Base-by-base conservation (phyloP, 2,113 vertebrate species). In the Xiphophorus maculatus region DNA sequence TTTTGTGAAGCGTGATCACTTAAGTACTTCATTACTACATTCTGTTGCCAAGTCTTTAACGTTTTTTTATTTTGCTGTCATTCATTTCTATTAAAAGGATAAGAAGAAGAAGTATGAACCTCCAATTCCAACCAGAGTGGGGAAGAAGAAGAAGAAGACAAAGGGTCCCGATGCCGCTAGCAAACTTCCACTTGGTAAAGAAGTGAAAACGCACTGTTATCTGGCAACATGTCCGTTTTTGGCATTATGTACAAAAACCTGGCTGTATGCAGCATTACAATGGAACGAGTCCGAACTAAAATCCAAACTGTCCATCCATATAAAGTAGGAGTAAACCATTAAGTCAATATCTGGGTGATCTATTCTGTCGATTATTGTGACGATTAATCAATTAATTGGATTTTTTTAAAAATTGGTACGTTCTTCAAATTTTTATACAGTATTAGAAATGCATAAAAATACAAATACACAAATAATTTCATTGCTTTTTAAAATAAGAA, bases 81-180 rank as follows among this genome's bases (percentile, higher is more conserved):
- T 17, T 1, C 0, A 72, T 67, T 69, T 48, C 75, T 54, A 30
- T 32, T 37, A n/a, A 3, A 77, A 99, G 98, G 98, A 99, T 88
- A 99, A 99, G 94, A 99, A 99, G 83, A 99, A 99, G 93, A 99
- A 99, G 86, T 99, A 99, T 2, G 98, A 99, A 83, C 98, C 97
- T 62, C 98, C 98, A 1, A 98, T 99, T 82, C 98, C 98, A 79
- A 98, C 97, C n/a, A 95, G 98, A 95, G 98, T 99, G 79, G 98
- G 98, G 35, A 99, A 99, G 84, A 98, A 95, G 92, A 98, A 99
- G 94, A 99, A 97, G 95, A 99, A 97, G 84, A 96, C 96, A 6
- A 99, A 99, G 88, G 98, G 98, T 66, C 98, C 98, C 51, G 97
- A 99, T 94, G 98, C 97, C 81, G 98, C 98, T 68, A 99, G 98